Percentiles rank a stretch among this genome's conserved stretches.
phyloP scores from a whole-genome alignment of 2,113 vertebrate genomes.

The Cathartes aura region DNA sequence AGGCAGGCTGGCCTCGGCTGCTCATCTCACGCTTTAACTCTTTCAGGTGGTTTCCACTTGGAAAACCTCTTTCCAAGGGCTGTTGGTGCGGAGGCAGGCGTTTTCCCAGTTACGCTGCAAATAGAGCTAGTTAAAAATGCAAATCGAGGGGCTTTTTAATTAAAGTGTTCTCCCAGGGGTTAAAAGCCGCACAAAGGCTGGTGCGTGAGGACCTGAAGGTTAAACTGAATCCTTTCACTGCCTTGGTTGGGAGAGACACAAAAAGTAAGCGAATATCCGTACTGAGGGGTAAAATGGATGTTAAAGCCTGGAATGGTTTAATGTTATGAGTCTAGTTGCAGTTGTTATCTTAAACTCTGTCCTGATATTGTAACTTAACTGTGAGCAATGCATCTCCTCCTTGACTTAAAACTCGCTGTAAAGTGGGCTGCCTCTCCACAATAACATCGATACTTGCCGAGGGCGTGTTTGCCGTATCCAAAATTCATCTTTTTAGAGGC shows the following conservation, averaged over 20 bases:
- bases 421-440: too few species aligned
- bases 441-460: background rate
- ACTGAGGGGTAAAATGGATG: background rate
- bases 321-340: accelerated
- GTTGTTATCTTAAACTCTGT: accelerated
- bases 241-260: accelerated
- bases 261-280: accelerated
- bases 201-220: background rate
- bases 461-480: background rate
- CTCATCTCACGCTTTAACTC: background rate
- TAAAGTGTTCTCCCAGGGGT: background rate
- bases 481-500: background rate
- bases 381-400: accelerated
- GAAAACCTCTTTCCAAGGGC: background rate
- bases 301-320: accelerated
- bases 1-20: background rate
- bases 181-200: background rate
- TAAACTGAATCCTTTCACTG: background rate
- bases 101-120: accelerated
- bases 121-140: accelerated
- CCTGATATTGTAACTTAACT: accelerated
- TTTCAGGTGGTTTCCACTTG: background rate
- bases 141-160: background rate
- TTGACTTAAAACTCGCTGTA: accelerated
- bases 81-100: background rate